Evolutionary conservation across 2,888 invertebrate species (phyloP).

Genomic region (Dugesia japonica): DNA sequence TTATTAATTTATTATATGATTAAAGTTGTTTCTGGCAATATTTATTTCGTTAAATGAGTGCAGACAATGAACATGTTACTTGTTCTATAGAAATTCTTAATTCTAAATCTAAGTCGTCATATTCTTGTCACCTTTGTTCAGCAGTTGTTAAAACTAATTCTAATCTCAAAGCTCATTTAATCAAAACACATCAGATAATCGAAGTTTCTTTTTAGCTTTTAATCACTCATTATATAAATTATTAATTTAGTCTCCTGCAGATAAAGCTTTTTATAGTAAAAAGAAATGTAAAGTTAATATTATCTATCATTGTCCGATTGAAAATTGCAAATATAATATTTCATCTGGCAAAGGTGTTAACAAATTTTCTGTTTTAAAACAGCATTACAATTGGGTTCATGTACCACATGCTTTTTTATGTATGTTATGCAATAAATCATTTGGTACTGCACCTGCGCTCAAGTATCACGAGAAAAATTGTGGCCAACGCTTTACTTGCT

Average conservation of each 20-base stretch:
- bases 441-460: neutral
- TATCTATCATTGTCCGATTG: constrained; percentile 12
- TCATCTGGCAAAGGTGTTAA: neutral
- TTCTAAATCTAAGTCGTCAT: neutral
- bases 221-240: too few species aligned
- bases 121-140: neutral
- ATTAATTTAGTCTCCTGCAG: neutral
- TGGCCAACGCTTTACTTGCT: neutral
- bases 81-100: neutral
- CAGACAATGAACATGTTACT: neutral
- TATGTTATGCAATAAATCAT: neutral
- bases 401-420: neutral
- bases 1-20: too few species aligned
- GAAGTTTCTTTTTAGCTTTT: too few species aligned
- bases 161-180: constrained; percentile 22
- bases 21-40: too few species aligned
- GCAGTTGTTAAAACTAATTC: constrained; percentile 8
- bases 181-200: constrained; percentile 6
- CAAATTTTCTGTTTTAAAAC: constrained; percentile 23
- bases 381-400: constrained; percentile 16
- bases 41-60: neutral
- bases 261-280: constrained; percentile 17
- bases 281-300: neutral
- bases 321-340: neutral
- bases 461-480: constrained; percentile 21